These are phyloP conservation scores for Doris montereyensis DNA, from an alignment of 2,888 invertebrate genomes.

Conservation along the genomic window DNA sequence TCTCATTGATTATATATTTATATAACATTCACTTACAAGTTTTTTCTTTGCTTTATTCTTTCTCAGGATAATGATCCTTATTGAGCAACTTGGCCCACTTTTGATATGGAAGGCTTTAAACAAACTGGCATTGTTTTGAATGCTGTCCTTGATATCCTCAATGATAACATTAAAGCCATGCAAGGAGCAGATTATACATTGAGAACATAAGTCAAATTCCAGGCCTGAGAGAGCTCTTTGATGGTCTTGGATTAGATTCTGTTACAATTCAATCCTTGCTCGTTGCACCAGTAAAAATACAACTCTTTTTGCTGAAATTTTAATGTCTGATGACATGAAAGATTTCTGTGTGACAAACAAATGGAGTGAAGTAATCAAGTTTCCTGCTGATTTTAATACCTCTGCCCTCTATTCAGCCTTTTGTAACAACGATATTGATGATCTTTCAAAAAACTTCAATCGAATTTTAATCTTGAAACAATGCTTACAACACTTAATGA, in stretches of 20 bases:
- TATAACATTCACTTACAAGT: no score
- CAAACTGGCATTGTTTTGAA: slow-evolving; percentile 46
- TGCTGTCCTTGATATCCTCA: slow-evolving; percentile 44
- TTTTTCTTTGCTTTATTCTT: no score
- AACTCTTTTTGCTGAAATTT: slow-evolving; percentile 41
- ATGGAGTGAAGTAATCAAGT: slow-evolving; percentile 41
- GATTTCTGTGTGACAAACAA: slow-evolving; percentile 39
- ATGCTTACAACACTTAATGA: background rate
- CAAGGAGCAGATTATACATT: slow-evolving; percentile 46
- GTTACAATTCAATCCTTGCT: slow-evolving; percentile 46
- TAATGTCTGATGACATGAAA: slow-evolving; percentile 31
- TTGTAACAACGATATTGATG: slow-evolving; percentile 41
- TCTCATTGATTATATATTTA: no score
- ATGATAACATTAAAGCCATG: slow-evolving; percentile 44
- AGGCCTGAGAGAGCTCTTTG: slow-evolving; percentile 43
- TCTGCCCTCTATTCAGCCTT: slow-evolving; percentile 43
- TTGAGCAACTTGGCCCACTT: slow-evolving; percentile 37
- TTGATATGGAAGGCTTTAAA: slow-evolving; percentile 42
- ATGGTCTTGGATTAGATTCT: slow-evolving; percentile 45
- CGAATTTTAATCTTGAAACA: background rate
- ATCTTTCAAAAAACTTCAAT: background rate
- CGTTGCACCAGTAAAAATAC: slow-evolving; percentile 46
- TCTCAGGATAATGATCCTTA: no score
- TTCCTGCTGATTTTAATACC: slow-evolving; percentile 43
- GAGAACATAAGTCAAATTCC: slow-evolving; percentile 46